These are phyloP conservation scores for Apotomis betuletana DNA, from an alignment of 2,888 invertebrate species.

Conservation along the genomic window DNA sequence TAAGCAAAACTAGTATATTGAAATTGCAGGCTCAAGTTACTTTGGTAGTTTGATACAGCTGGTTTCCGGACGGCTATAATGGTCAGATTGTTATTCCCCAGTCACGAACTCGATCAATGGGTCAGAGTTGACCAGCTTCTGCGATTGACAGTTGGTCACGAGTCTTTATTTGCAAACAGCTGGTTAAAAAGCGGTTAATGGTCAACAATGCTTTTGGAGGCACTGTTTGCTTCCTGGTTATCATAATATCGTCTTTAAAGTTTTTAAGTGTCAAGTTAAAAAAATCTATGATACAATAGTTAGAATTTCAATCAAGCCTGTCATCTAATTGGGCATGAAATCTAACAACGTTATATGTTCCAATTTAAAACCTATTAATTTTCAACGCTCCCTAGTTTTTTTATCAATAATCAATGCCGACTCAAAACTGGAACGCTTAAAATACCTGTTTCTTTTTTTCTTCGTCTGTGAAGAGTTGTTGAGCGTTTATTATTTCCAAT, in stretches of 20 bases:
- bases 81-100: slow-evolving; percentile 62
- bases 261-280: not conserved
- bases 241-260: slow-evolving; percentile 7
- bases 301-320: slow-evolving; percentile 12
- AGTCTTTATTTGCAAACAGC: slow-evolving; percentile 40
- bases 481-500: slow-evolving; percentile 5
- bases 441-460: slow-evolving; percentile 13
- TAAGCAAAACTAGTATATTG: not conserved
- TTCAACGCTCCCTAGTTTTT: slow-evolving; percentile 18
- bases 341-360: slow-evolving; percentile 6
- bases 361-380: slow-evolving; percentile 27
- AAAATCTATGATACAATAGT: slow-evolving; percentile 7
- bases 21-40: slow-evolving; percentile 6
- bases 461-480: not conserved
- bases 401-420: slow-evolving; percentile 1
- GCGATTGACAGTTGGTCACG: slow-evolving; percentile 53
- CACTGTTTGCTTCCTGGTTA: slow-evolving; percentile 27
- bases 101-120: slow-evolving; percentile 74
- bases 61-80: slow-evolving; percentile 63
- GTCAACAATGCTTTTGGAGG: slow-evolving; percentile 26
- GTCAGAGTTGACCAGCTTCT: slow-evolving; percentile 59
- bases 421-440: slow-evolving; percentile 1
- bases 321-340: slow-evolving; percentile 19
- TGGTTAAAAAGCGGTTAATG: slow-evolving; percentile 39
- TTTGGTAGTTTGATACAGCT: slow-evolving; percentile 50